Base-by-base conservation (phyloP, 2,113 vertebrate genomes). In the Lophochroa leadbeateri region DNA sequence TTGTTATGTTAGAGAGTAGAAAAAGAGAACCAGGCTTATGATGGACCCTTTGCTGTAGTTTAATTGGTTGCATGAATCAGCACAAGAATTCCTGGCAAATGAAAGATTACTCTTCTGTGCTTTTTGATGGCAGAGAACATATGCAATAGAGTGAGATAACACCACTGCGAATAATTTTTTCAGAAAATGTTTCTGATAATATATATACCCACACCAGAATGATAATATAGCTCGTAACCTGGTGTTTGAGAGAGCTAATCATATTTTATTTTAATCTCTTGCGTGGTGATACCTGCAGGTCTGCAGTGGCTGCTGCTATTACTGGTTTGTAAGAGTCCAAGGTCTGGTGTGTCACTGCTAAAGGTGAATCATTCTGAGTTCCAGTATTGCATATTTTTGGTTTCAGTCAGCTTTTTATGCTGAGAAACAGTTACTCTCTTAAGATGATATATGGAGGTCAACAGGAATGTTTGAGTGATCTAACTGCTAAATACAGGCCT, bases 141-240 rank as follows among this genome's bases (percentile, higher is more conserved):
- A 31, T 69, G 55, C 53, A 94, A 77, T 43, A 94, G 61, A 65
- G 79, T 65, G 53, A 70, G 47, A 58, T 33, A 72, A 55, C 49
- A 86, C 29, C 29, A 33, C 41, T 72, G 57, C 72, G 91, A 97
- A 82, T 68, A 84, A 63, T 75, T 70, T 81, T 20, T 89, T 20
- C 75, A 85, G 67, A 74, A 97, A 78, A 79, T 6, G 7, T 76
- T 95, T 93, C 70, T 90, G 81, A 70, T 82, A 70, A 31, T 77
- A 39, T 90, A 68, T 1, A 20, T 67, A 41, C 55, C 35, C 72
- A 60, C 87, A 84, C 9, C 7, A 46, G 25, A 28, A 43, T 50
- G 53, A 55, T 82, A n/a, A 65, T 19, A 74, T 82, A 77, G 61
- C 39, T 11, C 65, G 50, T 78, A 86, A 77, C 50, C 8, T 90